Percentiles rank a stretch among this genome's conserved stretches.
These are phyloP conservation scores for Danio tinwini DNA, from an alignment of 2,797 vertebrate genomes.

Conservation along the genomic window DNA sequence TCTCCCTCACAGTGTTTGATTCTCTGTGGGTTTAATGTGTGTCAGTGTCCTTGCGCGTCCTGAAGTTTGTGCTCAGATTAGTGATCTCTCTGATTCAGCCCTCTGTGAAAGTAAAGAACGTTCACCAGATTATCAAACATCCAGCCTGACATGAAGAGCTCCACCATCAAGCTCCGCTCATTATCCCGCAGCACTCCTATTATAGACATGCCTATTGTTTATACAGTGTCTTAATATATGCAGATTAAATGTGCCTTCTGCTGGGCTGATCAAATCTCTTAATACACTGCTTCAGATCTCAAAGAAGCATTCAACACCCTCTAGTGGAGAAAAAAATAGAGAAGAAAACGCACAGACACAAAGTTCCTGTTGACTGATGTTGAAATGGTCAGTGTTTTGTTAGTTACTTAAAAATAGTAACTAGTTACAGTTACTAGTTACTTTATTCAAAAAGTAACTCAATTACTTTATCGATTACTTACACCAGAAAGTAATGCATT, in stretches of 20 bases:
- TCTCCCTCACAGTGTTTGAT: conserved; percentile 7
- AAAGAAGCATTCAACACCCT: conserved; percentile 71
- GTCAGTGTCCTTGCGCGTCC: conserved; percentile 46
- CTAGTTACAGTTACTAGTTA: too few species aligned
- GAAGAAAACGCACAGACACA: conserved; percentile 33
- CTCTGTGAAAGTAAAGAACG: conserved; percentile 25
- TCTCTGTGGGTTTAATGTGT: conserved; percentile 29
- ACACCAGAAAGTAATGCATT: too few species aligned
- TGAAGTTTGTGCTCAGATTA: conserved; percentile 44
- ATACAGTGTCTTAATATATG: neutral
- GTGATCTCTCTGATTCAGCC: conserved; percentile 29
- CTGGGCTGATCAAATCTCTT: neutral
- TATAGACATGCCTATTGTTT: neutral
- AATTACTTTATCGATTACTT: too few species aligned
- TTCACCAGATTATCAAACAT: conserved; percentile 57
- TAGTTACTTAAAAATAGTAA: too few species aligned
- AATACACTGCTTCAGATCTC: conserved; percentile 15
- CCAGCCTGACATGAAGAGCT: conserved; percentile 41
- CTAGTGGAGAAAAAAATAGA: conserved; percentile 69
- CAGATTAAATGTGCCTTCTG: neutral
- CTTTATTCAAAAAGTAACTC: too few species aligned
- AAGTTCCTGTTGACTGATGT: neutral
- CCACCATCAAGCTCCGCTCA: neutral
- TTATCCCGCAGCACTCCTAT: conserved; percentile 2
- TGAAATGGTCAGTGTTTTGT: too few species aligned